Evolutionary conservation across 2,113 vertebrate species (phyloP).

Genomic region (human (Homo sapiens)): GRCh38 chr1:189624001-189624500

Average conservation of each 20-base stretch:
- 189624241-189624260: neutral
- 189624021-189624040: neutral
- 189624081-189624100: neutral
- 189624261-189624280: neutral
- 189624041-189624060: neutral
- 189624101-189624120: neutral
- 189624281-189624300: neutral
- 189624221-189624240: neutral
- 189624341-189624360: conserved; percentile 29
- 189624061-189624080: neutral
- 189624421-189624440: conserved; percentile 57
- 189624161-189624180: neutral
- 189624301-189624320: neutral
- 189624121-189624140: neutral
- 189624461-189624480: neutral
- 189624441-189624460: conserved; percentile 39
- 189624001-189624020: rapidly evolving
- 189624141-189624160: neutral
- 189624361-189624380: conserved; percentile 35
- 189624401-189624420: conserved; percentile 52
- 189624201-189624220: neutral
- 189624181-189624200: neutral
- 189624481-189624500: neutral
- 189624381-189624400: conserved; percentile 47
- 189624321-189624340: neutral